A percentile compares a stretch with the other conserved stretches of the same genome.
These are phyloP conservation scores for Pionites leucogaster DNA, from an alignment of 2,113 vertebrate species.

Conservation along the genomic window DNA sequence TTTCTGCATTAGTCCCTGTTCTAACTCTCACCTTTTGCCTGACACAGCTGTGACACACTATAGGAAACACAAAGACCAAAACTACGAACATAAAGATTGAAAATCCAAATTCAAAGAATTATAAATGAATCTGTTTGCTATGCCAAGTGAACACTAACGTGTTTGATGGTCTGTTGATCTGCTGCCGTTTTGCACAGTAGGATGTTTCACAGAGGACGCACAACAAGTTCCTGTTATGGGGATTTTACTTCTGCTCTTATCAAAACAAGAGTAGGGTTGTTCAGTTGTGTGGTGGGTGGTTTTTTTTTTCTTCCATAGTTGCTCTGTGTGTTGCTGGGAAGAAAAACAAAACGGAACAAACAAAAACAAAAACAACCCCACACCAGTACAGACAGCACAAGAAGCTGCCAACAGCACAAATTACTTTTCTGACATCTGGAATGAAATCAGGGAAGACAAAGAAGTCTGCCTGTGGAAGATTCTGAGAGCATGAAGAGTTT, in stretches of 20 bases:
- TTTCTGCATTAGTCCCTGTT: background rate
- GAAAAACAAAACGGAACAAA: too few species aligned
- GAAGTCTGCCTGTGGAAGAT: background rate
- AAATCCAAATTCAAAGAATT: background rate
- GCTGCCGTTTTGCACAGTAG: background rate
- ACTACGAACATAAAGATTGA: background rate
- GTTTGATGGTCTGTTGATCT: background rate
- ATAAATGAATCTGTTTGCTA: background rate
- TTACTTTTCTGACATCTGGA: conserved; percentile 44
- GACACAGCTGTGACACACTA: background rate
- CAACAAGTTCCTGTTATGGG: background rate
- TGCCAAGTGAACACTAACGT: background rate
- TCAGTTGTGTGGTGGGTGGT: background rate
- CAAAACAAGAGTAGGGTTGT: conserved; percentile 4
- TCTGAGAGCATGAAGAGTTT: background rate
- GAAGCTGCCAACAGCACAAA: conserved; percentile 25
- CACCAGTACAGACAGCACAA: background rate
- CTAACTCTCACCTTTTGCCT: background rate
- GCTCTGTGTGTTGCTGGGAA: background rate
- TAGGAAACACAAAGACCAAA: background rate
- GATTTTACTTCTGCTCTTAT: background rate
- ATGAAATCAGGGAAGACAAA: conserved; percentile 32
- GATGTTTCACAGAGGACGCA: background rate
- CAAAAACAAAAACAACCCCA: background rate
- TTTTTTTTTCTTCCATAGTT: background rate